Evolutionary conservation across 2,888 invertebrate genomes (phyloP).

Genomic region (Onchidella celtica): DNA sequence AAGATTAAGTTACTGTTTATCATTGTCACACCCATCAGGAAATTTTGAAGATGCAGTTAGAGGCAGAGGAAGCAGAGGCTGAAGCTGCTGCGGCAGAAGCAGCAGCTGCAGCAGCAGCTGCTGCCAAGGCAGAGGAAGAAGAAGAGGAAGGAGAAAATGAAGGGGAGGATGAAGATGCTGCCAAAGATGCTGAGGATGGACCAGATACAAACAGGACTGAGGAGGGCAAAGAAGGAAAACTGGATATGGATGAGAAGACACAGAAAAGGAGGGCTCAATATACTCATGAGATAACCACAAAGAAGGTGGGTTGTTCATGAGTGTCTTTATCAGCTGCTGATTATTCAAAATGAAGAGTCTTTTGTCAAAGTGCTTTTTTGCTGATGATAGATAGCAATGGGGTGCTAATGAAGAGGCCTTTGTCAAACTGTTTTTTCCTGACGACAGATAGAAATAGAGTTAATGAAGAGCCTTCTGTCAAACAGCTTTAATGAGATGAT

Average conservation of each 20-base stretch:
- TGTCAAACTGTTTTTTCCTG: too few species aligned
- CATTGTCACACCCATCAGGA: too few species aligned
- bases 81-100: too few species aligned
- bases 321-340: too few species aligned
- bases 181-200: background rate
- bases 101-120: background rate
- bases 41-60: conserved; percentile 47
- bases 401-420: too few species aligned
- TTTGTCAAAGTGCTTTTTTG: too few species aligned
- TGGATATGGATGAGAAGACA: conserved; percentile 51
- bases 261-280: conserved; percentile 50
- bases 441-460: too few species aligned
- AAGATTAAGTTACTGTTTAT: background rate
- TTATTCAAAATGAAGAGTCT: too few species aligned
- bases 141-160: conserved; percentile 13
- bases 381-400: too few species aligned
- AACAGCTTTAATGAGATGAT: too few species aligned
- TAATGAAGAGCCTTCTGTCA: too few species aligned
- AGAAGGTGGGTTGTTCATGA: conserved; percentile 68
- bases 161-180: background rate
- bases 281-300: conserved; percentile 64
- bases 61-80: conserved; percentile 47
- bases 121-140: background rate
- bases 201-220: background rate
- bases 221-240: background rate